Evolutionary conservation across 1,140 invertebrate genomes (phyloP), one percentile per base, ranked within the genome.

Genomic region (Leptinotarsa defecta): DNA sequence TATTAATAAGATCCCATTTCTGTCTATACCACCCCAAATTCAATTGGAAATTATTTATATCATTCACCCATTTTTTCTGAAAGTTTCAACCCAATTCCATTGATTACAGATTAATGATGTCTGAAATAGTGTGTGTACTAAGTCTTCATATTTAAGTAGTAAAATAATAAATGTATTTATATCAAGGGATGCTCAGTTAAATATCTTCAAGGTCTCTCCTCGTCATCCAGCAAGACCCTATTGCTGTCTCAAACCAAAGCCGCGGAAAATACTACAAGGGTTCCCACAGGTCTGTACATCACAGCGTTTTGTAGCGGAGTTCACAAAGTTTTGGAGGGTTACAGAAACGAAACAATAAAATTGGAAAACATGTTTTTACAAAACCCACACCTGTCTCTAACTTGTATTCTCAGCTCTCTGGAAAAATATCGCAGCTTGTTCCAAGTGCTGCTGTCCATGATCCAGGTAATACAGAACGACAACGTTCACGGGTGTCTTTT

Each of bases 241-340:
- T 57, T 17, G 15, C 52, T n/a, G 4, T 15, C n/a, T 19, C 15
- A 57, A 17, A 15, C 52, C 17, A 57, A 57, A 57, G n/a, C 52
- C n/a, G n/a, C 17, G n/a, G 52, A 57, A 19, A 57, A 17, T 19
- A 65, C 5, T 19, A 43, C 48, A 73, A 75, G 75, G 49, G n/a
- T 73, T 22, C 74, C 63, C 20, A 69, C n/a, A 71, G 90, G 91
- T 3, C 79, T 89, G 20, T 92, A 92, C 81, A 81, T 91, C 22
- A 87, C 87, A 78, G 88, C 89, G 57, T 88, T 92, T 74, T 89
- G 89, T 24, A 86, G 89, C 83, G 91, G 90, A 13, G 85, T 92
- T 70, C 86, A 90, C 69, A 81, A 86, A 74, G 87, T 88, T 0
- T 83, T 92, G 4, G 84, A 88, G 71, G 86, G 88, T n/a, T 91